Evolutionary conservation across 2,888 invertebrate species (phyloP).

Genomic region (Phymatocera aterrima): DNA sequence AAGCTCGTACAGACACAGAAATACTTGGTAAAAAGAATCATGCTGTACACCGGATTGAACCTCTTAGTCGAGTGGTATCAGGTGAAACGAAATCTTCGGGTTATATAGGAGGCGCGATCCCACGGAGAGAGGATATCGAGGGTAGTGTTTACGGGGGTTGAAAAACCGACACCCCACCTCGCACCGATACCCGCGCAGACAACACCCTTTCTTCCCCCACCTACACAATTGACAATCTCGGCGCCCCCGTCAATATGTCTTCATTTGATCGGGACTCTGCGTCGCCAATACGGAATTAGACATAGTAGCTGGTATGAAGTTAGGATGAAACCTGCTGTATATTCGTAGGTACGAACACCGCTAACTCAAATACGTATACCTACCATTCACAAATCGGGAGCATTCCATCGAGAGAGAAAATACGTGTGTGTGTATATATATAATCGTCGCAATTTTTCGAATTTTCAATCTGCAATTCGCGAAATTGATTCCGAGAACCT

Average conservation of each 20-base stretch:
- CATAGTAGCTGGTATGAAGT: conserved; percentile 38
- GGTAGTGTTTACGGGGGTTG: conserved; percentile 36
- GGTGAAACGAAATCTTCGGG: conserved; percentile 48
- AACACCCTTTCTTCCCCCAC: conserved; percentile 49
- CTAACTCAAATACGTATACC: background rate
- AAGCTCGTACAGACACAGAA: conserved; percentile 53
- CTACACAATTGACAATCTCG: conserved; percentile 64
- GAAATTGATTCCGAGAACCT: background rate
- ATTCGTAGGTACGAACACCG: conserved; percentile 24
- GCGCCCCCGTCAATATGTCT: conserved; percentile 67
- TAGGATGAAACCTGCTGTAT: conserved; percentile 14
- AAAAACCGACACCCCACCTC: conserved; percentile 35
- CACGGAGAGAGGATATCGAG: conserved; percentile 42
- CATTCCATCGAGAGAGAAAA: background rate
- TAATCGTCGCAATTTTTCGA: background rate
- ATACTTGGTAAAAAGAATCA: conserved; percentile 41
- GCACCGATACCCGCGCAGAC: conserved; percentile 27
- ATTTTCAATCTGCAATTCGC: background rate
- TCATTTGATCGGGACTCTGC: conserved; percentile 67
- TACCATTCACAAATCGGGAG: background rate
- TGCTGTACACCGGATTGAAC: conserved; percentile 47
- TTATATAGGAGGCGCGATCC: conserved; percentile 55
- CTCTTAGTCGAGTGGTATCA: conserved; percentile 54
- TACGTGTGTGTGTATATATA: background rate
- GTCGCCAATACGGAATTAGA: conserved; percentile 70